Evolutionary conservation across 1,140 invertebrate genomes (phyloP).

Genomic region (Meteorus sp.): DNA sequence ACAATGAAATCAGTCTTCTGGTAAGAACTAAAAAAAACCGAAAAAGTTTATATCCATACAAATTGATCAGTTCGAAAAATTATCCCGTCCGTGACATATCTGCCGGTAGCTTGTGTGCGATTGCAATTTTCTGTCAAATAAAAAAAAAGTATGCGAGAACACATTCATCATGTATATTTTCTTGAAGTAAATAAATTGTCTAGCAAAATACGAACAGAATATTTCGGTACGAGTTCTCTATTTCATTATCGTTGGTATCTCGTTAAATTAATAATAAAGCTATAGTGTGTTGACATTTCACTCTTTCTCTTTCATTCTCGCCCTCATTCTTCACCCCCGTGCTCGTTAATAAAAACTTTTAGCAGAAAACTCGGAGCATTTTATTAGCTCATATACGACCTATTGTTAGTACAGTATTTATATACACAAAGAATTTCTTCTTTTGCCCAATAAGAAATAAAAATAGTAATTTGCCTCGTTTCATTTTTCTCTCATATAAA

Average conservation of each 20-base stretch:
- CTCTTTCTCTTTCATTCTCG: too few species aligned
- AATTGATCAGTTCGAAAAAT: neutral
- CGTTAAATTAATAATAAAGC: neutral
- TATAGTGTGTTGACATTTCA: neutral
- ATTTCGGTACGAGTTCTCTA: neutral
- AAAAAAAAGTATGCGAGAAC: too few species aligned
- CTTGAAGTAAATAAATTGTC: neutral
- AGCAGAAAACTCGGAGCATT: neutral
- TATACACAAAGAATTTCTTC: neutral
- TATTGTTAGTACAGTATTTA: neutral
- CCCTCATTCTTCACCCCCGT: too few species aligned
- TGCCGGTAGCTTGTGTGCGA: too few species aligned
- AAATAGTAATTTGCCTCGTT: neutral
- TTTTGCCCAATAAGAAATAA: slow-evolving; percentile 27
- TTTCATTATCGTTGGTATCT: neutral
- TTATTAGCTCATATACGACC: neutral
- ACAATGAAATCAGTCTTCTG: neutral
- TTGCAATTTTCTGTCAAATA: neutral
- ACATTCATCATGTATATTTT: too few species aligned
- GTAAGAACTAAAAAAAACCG: neutral
- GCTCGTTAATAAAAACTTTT: too few species aligned
- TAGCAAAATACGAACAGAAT: neutral
- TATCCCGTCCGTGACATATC: neutral
- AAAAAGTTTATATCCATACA: too few species aligned
- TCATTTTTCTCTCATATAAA: slow-evolving; percentile 28